These are phyloP conservation scores for Planiliza haematocheilus DNA, from an alignment of 2,113 vertebrate genomes.

Conservation along the genomic window DNA sequence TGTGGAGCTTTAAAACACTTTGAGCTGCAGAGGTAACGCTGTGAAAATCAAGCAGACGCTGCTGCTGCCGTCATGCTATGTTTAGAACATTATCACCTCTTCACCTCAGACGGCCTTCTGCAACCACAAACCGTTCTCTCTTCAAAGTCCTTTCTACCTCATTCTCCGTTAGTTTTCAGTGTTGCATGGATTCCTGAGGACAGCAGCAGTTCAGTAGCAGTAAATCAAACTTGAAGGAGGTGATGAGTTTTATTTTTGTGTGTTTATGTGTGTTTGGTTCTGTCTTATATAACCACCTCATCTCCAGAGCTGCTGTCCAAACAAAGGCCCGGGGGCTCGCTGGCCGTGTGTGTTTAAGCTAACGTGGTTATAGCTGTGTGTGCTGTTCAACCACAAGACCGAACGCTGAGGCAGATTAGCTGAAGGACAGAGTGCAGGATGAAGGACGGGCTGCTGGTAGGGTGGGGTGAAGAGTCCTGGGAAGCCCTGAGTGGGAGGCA, in stretches of 20 bases:
- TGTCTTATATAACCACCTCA: slow-evolving; percentile 41
- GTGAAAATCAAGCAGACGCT: too few relatives aligned
- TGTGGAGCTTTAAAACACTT: too few relatives aligned
- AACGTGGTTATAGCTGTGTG: slow-evolving; percentile 11
- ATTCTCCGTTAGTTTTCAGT: too few relatives aligned
- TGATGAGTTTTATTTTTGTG: background rate
- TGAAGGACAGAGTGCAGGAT: slow-evolving; percentile 19
- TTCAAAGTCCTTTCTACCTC: too few relatives aligned
- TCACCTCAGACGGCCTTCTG: too few relatives aligned
- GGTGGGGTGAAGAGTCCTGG: slow-evolving; percentile 6
- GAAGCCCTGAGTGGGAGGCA: slow-evolving; percentile 2
- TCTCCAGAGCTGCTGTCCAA: slow-evolving; percentile 41
- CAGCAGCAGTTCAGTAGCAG: too few relatives aligned
- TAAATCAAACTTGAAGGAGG: background rate
- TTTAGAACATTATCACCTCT: too few relatives aligned
- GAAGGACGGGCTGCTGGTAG: slow-evolving; percentile 9
- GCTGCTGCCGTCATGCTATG: too few relatives aligned
- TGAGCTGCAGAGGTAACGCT: too few relatives aligned
- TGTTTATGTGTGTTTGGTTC: slow-evolving; percentile 1
- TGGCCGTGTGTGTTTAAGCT: background rate
- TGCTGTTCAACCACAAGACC: background rate
- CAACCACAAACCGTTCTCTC: too few relatives aligned
- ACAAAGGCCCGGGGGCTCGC: slow-evolving; percentile 10
- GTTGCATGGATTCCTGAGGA: too few relatives aligned
- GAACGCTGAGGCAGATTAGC: slow-evolving; percentile 30